Evolutionary conservation across 2,113 vertebrate genomes (phyloP).

Genomic region (Planiliza haematocheilus): DNA sequence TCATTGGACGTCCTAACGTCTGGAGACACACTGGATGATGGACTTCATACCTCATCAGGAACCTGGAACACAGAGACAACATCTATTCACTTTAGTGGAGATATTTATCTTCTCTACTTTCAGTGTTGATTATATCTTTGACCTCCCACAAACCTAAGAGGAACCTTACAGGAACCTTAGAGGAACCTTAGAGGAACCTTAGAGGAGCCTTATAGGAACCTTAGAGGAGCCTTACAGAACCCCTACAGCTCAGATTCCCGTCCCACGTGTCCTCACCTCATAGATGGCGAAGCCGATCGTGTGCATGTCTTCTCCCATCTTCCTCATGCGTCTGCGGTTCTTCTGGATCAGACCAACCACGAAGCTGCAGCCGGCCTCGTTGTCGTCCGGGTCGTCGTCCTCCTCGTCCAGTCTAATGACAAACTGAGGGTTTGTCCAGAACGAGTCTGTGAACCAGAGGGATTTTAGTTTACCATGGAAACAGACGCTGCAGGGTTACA

Average conservation of each 20-base stretch:
- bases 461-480: too few species aligned
- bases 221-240: background rate
- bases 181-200: too few species aligned
- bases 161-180: too few species aligned
- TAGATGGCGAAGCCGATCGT: conserved; percentile 93
- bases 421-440: conserved; percentile 94
- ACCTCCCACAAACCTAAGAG: too few species aligned
- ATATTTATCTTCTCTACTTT: too few species aligned
- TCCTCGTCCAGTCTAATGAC: conserved; percentile 89
- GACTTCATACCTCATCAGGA: conserved; percentile 83
- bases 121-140: too few species aligned
- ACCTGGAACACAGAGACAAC: conserved; percentile 73
- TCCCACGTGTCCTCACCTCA: conserved; percentile 77
- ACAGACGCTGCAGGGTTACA: too few species aligned
- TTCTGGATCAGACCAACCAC: conserved; percentile 94
- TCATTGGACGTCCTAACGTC: too few species aligned
- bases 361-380: conserved; percentile 88
- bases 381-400: conserved; percentile 88
- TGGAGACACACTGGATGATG: too few species aligned
- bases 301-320: conserved; percentile 92
- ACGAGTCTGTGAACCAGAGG: conserved; percentile 82
- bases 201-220: too few species aligned
- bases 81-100: too few species aligned
- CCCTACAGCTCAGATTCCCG: too few species aligned
- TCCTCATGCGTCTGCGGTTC: conserved; percentile 88